A percentile compares a stretch with the other conserved stretches of the same genome.
These are phyloP conservation scores for Drosophila hydei DNA, from an alignment of 1,140 invertebrate species.

Conservation along the genomic window DNA sequence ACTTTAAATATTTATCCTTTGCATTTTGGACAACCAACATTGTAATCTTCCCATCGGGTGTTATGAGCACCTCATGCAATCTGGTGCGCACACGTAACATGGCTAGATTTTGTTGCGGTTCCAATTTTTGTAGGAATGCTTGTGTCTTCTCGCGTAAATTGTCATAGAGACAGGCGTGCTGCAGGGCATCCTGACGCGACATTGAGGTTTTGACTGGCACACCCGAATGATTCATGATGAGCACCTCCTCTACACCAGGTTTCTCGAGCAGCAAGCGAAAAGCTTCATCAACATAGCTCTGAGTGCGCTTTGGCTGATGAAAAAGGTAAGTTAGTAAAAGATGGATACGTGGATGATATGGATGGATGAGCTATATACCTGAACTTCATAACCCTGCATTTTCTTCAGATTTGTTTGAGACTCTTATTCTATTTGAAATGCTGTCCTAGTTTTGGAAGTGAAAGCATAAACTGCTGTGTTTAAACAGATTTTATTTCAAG, in stretches of 20 bases:
- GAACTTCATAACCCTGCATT: conserved; percentile 43
- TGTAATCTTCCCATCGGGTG: conserved; percentile 78
- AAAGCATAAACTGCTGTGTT: background rate
- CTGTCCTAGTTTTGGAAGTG: background rate
- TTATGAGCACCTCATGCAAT: conserved; percentile 67
- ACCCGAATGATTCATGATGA: conserved; percentile 73
- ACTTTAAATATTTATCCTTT: conserved; percentile 39
- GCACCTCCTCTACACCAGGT: conserved; percentile 67
- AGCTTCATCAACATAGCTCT: conserved; percentile 70
- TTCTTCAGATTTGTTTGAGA: background rate
- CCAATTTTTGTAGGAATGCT: conserved; percentile 61
- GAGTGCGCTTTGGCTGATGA: conserved; percentile 65
- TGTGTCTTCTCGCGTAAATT: conserved; percentile 70
- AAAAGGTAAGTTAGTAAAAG: no score
- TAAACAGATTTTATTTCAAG: background rate
- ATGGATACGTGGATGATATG: no score
- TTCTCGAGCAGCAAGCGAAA: conserved; percentile 56
- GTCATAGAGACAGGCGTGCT: conserved; percentile 73
- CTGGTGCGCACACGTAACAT: conserved; percentile 73
- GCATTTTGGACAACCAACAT: conserved; percentile 73
- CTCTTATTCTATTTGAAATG: background rate
- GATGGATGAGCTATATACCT: no score
- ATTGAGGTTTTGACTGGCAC: conserved; percentile 75
- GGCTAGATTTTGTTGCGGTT: conserved; percentile 53
- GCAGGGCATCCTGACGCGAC: conserved; percentile 53